Base-by-base conservation (phyloP, 2,113 vertebrate species). In the Trematocara variabile region DNA sequence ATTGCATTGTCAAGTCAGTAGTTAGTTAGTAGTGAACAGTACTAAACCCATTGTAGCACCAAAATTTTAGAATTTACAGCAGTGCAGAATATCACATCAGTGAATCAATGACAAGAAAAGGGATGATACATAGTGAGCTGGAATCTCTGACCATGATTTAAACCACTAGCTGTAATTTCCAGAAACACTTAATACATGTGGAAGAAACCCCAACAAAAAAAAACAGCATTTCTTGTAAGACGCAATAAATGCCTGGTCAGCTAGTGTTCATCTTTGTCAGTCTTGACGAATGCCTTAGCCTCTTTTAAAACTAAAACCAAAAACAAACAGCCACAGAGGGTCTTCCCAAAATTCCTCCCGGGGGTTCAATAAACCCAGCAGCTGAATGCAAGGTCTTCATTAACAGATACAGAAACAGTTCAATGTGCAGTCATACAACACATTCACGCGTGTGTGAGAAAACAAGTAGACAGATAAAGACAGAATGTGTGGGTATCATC, bases 361-460 rank as follows among this genome's bases (percentile, higher is more conserved):
- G 11, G n/a, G 37, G 20, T 22, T 78, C 56, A 70, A 80, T 90
- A 86, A 84, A 82, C 28, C 58, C 58, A 85, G 84, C 34, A 70
- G 81, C 30, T 37, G 54, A 48, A 63, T 16, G 16, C 75, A 33
- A 9, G 5, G 84, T 68, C 79, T 81, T 83, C 82, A 90, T 91
- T 93, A 89, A 90, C 87, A 86, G 54, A 88, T 89, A 84, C 79
- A 46, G 82, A 86, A 83, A 91, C 48, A 63, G 52, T 30, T 93
- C 93, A 79, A 88, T 86, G 84, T 77, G 81, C 77, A 22, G 68
- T 82, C 77, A 81, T 81, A 79, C 37, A 82, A 78, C 77, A 85
- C 77, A 80, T 80, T 77, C 28, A 53, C 56, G 33, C 80, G 63
- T 85, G 79, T 46, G 65, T n/a, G 54, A 82, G 56, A 44, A 53